Evolutionary conservation across 2,797 vertebrate genomes (phyloP).

Genomic region (Tangara arthus): DNA sequence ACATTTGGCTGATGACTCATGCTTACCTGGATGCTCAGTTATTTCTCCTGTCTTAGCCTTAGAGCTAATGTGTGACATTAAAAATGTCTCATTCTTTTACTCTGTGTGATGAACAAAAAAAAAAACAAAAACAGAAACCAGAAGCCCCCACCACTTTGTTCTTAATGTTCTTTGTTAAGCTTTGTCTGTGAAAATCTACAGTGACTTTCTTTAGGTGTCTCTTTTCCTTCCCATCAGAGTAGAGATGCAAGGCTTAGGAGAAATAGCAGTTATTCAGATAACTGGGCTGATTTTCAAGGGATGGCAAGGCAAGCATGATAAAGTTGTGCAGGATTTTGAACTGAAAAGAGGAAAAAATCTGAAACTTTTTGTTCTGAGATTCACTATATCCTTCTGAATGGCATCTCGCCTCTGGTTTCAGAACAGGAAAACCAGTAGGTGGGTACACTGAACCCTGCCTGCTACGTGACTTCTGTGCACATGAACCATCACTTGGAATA

Average conservation of each 20-base stretch:
- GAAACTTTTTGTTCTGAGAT: background rate
- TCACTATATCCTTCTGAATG: background rate
- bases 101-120: background rate
- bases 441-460: background rate
- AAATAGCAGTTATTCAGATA: background rate
- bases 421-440: background rate
- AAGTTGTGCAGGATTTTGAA: background rate
- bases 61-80: too few species aligned
- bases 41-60: background rate
- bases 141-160: background rate
- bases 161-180: background rate
- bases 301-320: background rate
- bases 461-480: background rate
- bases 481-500: background rate
- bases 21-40: background rate
- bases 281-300: background rate
- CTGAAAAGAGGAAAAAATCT: background rate
- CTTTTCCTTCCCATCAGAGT: background rate
- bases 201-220: background rate
- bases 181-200: background rate
- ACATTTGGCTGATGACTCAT: background rate
- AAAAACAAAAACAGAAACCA: too few species aligned
- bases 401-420: background rate
- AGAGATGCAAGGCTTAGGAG: background rate
- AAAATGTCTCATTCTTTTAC: background rate